Conservation (phyloP, 2,113 vertebrate species). For the Merops nubicus region DNA sequence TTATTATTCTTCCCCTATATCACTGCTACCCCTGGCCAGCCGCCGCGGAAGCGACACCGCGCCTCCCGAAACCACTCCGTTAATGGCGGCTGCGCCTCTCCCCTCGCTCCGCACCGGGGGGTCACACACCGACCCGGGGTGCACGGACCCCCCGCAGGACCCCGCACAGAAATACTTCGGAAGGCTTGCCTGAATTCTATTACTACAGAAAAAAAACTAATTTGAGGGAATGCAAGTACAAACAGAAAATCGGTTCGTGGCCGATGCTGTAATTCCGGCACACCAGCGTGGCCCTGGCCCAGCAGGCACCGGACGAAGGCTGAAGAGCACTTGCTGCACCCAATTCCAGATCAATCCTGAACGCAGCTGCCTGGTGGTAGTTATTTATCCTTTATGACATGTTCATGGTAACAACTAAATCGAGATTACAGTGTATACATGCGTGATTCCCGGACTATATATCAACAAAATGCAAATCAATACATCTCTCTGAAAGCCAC, state of each 20-base stretch:
- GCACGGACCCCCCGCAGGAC: background rate
- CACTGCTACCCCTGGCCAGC: no score
- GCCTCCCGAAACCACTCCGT: no score
- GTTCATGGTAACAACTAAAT: accelerated
- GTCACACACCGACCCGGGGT: no score
- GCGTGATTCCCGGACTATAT: accelerated
- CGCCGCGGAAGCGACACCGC: background rate
- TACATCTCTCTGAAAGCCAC: accelerated
- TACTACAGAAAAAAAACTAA: no score
- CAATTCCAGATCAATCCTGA: background rate
- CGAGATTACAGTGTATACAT: accelerated
- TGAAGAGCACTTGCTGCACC: no score
- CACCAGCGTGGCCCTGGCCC: accelerated
- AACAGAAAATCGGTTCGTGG: accelerated
- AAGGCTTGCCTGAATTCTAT: no score
- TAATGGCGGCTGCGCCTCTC: no score
- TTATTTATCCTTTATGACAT: accelerated
- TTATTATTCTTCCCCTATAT: no score
- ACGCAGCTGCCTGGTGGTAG: accelerated
- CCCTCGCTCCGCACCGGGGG: no score
- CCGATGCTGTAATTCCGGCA: accelerated
- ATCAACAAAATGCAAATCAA: accelerated
- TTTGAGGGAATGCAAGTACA: no score
- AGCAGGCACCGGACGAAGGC: accelerated
- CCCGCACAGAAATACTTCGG: no score